A percentile compares a stretch with the other conserved stretches of the same genome.
phyloP scores from a whole-genome alignment of 2,888 invertebrate genomes.

The Drosophila neoperkinsi region DNA sequence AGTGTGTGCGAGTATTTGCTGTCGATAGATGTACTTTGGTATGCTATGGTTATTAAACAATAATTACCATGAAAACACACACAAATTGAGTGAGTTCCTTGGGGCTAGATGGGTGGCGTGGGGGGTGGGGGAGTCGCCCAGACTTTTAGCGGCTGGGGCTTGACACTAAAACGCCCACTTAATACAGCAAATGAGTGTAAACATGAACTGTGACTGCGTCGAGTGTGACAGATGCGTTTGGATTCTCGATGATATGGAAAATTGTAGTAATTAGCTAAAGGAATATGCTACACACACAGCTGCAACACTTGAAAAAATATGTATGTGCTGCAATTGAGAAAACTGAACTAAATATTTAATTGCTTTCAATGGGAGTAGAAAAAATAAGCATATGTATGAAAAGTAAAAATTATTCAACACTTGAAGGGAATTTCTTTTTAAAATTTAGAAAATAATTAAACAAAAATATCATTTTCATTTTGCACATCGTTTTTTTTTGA shows the following conservation, averaged over 20 bases:
- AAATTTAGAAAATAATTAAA: background rate
- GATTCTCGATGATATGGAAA: conserved; percentile 31
- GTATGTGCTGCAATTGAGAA: background rate
- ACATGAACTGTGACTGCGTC: conserved; percentile 51
- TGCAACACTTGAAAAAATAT: background rate
- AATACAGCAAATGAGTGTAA: conserved; percentile 42
- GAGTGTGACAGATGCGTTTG: conserved; percentile 28
- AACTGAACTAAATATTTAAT: background rate
- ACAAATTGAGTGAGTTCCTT: conserved; percentile 21
- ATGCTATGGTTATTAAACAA: conserved; percentile 45
- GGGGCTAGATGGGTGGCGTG: background rate
- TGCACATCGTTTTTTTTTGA: background rate
- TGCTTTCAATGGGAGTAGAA: background rate
- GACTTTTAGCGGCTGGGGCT: conserved; percentile 1
- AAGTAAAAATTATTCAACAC: too few relatives aligned
- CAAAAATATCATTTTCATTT: background rate
- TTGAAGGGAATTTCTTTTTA: background rate
- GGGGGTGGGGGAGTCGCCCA: background rate
- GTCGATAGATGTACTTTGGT: conserved; percentile 7
- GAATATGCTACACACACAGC: conserved; percentile 1
- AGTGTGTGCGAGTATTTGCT: background rate
- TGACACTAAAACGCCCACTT: conserved; percentile 56
- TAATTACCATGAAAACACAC: conserved; percentile 69
- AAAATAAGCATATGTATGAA: too few relatives aligned
- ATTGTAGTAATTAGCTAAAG: conserved; percentile 10